Conservation (phyloP, 2,113 vertebrate genomes). For the Tachycineta bicolor region DNA sequence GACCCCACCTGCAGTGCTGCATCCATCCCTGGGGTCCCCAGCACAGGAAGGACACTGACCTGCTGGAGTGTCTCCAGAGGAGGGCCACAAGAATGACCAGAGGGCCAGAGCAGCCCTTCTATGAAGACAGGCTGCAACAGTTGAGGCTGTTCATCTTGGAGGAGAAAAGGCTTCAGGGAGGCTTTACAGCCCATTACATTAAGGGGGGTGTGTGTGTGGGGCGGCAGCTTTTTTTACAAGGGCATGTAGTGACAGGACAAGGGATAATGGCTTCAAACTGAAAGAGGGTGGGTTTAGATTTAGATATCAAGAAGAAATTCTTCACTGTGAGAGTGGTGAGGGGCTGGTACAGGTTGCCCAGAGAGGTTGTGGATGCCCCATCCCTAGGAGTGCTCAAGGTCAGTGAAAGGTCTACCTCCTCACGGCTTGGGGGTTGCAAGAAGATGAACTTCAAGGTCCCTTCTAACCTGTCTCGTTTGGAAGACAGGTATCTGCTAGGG, state of each 20-base stretch:
- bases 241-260: not conserved
- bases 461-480: not conserved
- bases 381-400: not conserved
- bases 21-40: not conserved
- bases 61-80: not conserved
- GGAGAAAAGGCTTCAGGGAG: not conserved
- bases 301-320: not conserved
- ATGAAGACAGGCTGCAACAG: not conserved
- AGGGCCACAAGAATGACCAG: not conserved
- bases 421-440: not conserved
- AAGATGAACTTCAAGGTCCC: not conserved
- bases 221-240: not conserved
- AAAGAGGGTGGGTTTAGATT: not conserved
- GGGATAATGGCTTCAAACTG: not conserved
- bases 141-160: not conserved
- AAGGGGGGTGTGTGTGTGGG: no score
- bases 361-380: not conserved
- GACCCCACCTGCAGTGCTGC: not conserved
- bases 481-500: no score
- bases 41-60: not conserved
- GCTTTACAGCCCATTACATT: not conserved
- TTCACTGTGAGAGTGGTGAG: not conserved
- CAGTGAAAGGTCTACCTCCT: not conserved
- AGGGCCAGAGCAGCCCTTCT: not conserved
- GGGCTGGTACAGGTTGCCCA: not conserved